phyloP scores from a whole-genome alignment of 1,140 invertebrate genomes.

The Diprion similis region DNA sequence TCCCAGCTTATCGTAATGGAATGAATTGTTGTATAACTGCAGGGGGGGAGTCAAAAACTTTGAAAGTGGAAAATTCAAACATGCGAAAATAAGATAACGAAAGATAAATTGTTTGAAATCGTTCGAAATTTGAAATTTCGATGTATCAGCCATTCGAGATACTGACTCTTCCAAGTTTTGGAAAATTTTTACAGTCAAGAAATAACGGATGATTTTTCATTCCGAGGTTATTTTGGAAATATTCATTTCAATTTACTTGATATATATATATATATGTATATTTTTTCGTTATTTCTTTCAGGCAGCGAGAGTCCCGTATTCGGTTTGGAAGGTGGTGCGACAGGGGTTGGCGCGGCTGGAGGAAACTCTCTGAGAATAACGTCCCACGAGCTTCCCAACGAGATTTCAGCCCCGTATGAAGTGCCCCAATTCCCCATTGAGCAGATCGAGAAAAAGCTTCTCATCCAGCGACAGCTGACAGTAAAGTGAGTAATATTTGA shows the following conservation, averaged over 20 bases:
- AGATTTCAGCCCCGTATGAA: constrained; percentile 93
- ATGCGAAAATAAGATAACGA: too few relatives aligned
- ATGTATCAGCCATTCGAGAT: too few relatives aligned
- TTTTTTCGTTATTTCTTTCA: constrained; percentile 34
- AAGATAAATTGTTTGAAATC: too few relatives aligned
- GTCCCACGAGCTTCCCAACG: constrained; percentile 75
- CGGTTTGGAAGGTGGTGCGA: constrained; percentile 41
- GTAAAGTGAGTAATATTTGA: constrained; percentile 73
- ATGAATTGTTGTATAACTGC: constrained; percentile 32
- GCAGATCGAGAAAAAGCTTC: constrained; percentile 91
- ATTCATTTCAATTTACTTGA: too few relatives aligned
- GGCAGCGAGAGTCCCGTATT: constrained; percentile 60
- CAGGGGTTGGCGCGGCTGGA: constrained; percentile 28
- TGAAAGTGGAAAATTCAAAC: too few relatives aligned
- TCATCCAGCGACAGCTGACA: constrained; percentile 90
- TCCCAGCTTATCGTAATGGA: too few relatives aligned
- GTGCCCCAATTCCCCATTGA: constrained; percentile 97
- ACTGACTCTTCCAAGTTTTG: too few relatives aligned
- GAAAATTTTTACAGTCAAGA: constrained; percentile 9
- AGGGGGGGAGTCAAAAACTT: too few relatives aligned
- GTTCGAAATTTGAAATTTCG: too few relatives aligned
- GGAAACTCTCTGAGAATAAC: constrained; percentile 44
- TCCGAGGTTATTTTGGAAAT: too few relatives aligned
- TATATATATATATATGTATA: too few relatives aligned
- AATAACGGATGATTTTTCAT: not conserved